Percentiles rank a stretch among this genome's conserved stretches.
Evolutionary conservation across 2,888 invertebrate species (phyloP).

Genomic region (Drosophila melanosoma): DNA sequence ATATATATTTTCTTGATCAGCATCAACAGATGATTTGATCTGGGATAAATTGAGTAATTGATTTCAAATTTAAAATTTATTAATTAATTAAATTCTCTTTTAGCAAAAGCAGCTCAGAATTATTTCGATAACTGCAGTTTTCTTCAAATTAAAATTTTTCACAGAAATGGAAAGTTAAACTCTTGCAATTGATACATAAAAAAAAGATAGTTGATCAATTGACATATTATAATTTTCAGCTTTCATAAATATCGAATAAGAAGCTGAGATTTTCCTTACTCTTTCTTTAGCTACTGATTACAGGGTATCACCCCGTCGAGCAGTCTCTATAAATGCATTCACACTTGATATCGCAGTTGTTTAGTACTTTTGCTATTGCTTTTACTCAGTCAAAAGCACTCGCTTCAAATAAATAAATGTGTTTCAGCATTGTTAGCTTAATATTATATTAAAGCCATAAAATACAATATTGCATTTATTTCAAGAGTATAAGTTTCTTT

Average conservation of each 20-base stretch:
- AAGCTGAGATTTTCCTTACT: neutral
- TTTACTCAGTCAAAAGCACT: conserved; percentile 4
- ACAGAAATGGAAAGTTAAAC: neutral
- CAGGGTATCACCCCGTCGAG: neutral
- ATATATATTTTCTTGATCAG: neutral
- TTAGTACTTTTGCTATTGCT: conserved; percentile 3
- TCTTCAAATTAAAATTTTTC: neutral
- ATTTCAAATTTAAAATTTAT: neutral
- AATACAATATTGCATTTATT: conserved; percentile 1
- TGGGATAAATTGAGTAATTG: neutral
- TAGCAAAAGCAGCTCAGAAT: neutral
- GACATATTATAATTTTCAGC: neutral
- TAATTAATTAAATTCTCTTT: neutral
- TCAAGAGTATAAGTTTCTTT: neutral
- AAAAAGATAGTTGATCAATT: neutral
- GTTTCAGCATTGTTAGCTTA: neutral
- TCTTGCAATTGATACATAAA: fast-evolving
- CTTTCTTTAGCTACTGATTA: neutral
- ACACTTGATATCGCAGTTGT: neutral
- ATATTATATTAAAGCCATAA: neutral
- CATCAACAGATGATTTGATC: neutral
- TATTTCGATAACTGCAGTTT: neutral
- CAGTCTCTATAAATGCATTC: neutral
- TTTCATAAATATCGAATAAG: neutral
- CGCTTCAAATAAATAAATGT: conserved; percentile 6